phyloP scores from a whole-genome alignment of 1,140 invertebrate species.

The Condylostylus longicornis region DNA sequence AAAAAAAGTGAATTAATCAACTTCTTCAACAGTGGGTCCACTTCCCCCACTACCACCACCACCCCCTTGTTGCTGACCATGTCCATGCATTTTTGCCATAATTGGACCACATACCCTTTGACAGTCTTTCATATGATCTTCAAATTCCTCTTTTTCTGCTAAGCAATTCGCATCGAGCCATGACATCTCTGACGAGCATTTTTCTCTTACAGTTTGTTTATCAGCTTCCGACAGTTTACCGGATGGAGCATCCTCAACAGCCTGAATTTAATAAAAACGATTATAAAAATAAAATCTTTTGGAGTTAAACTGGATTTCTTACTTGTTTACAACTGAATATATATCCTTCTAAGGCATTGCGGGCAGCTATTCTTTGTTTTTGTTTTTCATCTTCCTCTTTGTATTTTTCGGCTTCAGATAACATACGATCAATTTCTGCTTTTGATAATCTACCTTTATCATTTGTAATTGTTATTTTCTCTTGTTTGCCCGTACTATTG shows the following conservation, averaged over 20 bases:
- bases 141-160: slow-evolving; percentile 63
- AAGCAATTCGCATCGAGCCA: slow-evolving; percentile 47
- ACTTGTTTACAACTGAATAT: slow-evolving; percentile 62
- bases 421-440: slow-evolving; percentile 85
- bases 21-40: slow-evolving; percentile 24
- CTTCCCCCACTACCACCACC: slow-evolving; percentile 16
- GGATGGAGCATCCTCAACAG: slow-evolving; percentile 46
- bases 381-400: slow-evolving; percentile 51
- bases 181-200: slow-evolving; percentile 38
- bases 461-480: slow-evolving; percentile 77
- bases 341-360: slow-evolving; percentile 74
- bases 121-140: slow-evolving; percentile 54
- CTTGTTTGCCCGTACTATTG: slow-evolving; percentile 55
- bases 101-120: slow-evolving; percentile 55
- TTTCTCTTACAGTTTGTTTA: slow-evolving; percentile 40
- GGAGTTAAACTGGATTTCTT: not conserved
- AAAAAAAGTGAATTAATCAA: no score
- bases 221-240: slow-evolving; percentile 46
- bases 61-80: slow-evolving; percentile 20
- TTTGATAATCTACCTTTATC: slow-evolving; percentile 83
- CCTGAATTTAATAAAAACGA: slow-evolving; percentile 24
- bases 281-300: slow-evolving; percentile 5
- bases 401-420: slow-evolving; percentile 60
- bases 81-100: slow-evolving; percentile 61
- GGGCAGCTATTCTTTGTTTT: slow-evolving; percentile 46